A percentile compares a stretch with the other conserved stretches of the same genome.
phyloP scores from a whole-genome alignment of 1,140 invertebrate species.

The Drosophila mauritiana region DNA sequence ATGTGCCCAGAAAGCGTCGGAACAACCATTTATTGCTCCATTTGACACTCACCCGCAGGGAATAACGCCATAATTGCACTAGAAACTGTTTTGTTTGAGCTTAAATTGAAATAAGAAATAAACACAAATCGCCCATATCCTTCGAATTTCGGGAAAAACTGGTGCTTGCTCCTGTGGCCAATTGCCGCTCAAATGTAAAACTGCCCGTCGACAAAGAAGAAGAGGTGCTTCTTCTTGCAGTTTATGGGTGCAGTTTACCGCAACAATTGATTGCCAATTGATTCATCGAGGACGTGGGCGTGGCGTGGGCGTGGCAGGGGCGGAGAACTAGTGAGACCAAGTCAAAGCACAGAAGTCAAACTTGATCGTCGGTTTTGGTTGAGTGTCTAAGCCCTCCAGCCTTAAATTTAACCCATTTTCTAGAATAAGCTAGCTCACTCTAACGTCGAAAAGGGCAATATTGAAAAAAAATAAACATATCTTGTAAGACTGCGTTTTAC shows the following conservation, averaged over 20 bases:
- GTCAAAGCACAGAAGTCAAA: constrained; percentile 27
- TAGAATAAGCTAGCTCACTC: too few relatives aligned
- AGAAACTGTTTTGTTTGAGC: not conserved
- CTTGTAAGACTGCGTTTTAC: not conserved
- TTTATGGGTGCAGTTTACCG: constrained; percentile 38
- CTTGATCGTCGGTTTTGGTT: constrained; percentile 11
- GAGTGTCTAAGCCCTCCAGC: not conserved
- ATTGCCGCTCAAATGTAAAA: constrained; percentile 50
- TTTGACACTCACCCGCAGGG: constrained; percentile 37
- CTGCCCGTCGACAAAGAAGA: not conserved
- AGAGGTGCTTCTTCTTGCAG: constrained; percentile 8
- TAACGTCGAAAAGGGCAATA: too few relatives aligned
- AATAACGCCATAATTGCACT: constrained; percentile 26
- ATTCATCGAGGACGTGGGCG: constrained; percentile 50
- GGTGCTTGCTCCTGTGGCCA: constrained; percentile 41
- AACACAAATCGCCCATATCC: not conserved
- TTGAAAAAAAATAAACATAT: too few relatives aligned
- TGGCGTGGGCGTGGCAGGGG: constrained; percentile 26
- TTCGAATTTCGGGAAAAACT: too few relatives aligned
- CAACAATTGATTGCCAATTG: constrained; percentile 71
- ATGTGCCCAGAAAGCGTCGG: constrained; percentile 58
- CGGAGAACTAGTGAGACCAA: not conserved
- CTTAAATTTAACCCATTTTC: constrained; percentile 5
- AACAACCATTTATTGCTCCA: constrained; percentile 67
- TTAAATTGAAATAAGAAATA: constrained; percentile 1